Conservation (phyloP, 2,888 invertebrate genomes). For the Lasioglossum figueresi region DNA sequence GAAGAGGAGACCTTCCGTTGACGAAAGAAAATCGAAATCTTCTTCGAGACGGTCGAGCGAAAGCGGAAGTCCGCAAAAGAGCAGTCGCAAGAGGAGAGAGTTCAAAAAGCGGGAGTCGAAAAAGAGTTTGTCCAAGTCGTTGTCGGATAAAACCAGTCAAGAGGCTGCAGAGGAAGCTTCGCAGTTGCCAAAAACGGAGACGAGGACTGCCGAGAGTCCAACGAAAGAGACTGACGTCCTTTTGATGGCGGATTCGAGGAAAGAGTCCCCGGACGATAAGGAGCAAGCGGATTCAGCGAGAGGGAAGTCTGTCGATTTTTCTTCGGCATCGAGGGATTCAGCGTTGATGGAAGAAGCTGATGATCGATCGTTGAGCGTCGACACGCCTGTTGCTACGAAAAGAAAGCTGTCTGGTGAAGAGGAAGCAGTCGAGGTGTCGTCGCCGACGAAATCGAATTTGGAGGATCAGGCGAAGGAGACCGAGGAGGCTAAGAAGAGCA, state of each 20-base stretch:
- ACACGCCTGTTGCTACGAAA: slow-evolving; percentile 43
- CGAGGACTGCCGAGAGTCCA: background rate
- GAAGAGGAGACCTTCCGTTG: slow-evolving; percentile 24
- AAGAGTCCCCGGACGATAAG: slow-evolving; percentile 55
- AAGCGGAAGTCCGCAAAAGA: slow-evolving; percentile 32
- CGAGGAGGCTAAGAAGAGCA: slow-evolving; percentile 43
- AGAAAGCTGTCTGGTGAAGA: slow-evolving; percentile 33
- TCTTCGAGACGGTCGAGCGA: slow-evolving; percentile 46
- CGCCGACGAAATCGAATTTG: slow-evolving; percentile 4
- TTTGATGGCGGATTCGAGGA: slow-evolving; percentile 9
- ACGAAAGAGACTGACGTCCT: slow-evolving; percentile 2
- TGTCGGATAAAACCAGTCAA: slow-evolving; percentile 21
- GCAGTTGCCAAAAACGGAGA: background rate
- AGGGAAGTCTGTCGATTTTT: slow-evolving; percentile 63
- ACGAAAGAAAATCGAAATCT: slow-evolving; percentile 43
- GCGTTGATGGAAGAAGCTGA: slow-evolving; percentile 43
- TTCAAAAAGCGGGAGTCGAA: slow-evolving; percentile 41
- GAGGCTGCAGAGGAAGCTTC: background rate
- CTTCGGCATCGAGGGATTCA: slow-evolving; percentile 60
- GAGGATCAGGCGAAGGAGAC: slow-evolving; percentile 22
- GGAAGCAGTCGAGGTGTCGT: background rate
- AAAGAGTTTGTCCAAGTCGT: slow-evolving; percentile 9
- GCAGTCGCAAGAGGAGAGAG: slow-evolving; percentile 31
- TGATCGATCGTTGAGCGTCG: slow-evolving; percentile 34
- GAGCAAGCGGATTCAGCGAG: slow-evolving; percentile 60